phyloP scores from a whole-genome alignment of 2,888 invertebrate genomes.

The Aproaerema taeniolella region DNA sequence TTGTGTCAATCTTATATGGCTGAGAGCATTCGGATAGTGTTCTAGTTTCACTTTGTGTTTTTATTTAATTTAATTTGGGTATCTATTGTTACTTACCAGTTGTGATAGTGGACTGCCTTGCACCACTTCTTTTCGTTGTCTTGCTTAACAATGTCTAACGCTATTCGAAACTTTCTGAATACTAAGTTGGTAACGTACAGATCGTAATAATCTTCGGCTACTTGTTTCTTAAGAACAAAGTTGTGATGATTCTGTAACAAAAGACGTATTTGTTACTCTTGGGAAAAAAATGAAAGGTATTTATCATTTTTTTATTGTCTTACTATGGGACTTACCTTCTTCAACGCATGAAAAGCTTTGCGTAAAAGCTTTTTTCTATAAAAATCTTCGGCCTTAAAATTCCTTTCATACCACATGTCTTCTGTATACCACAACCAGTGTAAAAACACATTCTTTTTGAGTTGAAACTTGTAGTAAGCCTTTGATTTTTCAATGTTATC shows the following conservation, averaged over 20 bases:
- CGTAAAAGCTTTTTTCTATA: constrained; percentile 65
- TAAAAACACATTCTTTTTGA: constrained; percentile 66
- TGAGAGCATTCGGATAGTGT: too few species aligned
- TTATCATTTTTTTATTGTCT: too few species aligned
- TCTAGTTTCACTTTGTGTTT: too few species aligned
- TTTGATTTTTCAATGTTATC: constrained; percentile 65
- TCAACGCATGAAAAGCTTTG: constrained; percentile 65
- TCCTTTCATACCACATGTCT: constrained; percentile 68
- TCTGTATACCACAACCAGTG: constrained; percentile 74
- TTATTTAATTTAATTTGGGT: too few species aligned
- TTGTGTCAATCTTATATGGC: too few species aligned
- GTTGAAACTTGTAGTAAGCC: constrained; percentile 57
- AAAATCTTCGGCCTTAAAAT: constrained; percentile 75
- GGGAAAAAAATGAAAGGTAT: too few species aligned
- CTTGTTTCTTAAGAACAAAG: constrained; percentile 77
- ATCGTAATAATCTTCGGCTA: constrained; percentile 85
- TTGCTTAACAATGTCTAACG: constrained; percentile 54
- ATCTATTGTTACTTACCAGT: constrained; percentile 45
- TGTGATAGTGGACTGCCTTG: constrained; percentile 61
- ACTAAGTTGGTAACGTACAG: constrained; percentile 73
- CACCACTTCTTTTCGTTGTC: constrained; percentile 66
- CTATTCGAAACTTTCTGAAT: constrained; percentile 69
- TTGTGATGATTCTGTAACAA: constrained; percentile 58
- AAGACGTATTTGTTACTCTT: background rate
- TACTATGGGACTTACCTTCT: constrained; percentile 46